A percentile compares a stretch with the other conserved stretches of the same genome.
phyloP scores from a whole-genome alignment of 2,888 invertebrate species.

The Anthophora plumipes region DNA sequence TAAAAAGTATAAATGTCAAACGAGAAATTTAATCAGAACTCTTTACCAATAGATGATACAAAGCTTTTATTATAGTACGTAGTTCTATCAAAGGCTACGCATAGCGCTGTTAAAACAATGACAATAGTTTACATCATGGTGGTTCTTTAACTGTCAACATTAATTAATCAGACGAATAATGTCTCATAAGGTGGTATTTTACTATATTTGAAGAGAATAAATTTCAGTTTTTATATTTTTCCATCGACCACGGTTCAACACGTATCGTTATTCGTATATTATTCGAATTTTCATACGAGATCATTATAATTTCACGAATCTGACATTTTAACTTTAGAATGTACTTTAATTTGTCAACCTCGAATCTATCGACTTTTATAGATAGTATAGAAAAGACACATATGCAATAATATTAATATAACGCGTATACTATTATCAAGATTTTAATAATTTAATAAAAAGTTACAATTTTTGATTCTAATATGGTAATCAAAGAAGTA shows the following conservation, averaged over 20 bases:
- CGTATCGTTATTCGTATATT: no score
- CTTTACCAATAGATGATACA: conserved; percentile 27
- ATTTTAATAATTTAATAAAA: not conserved
- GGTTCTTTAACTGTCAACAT: conserved; percentile 71
- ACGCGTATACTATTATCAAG: not conserved
- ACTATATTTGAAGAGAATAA: not conserved
- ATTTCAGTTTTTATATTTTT: not conserved
- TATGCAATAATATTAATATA: conserved; percentile 6
- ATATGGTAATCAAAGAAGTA: not conserved
- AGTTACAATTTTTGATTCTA: not conserved
- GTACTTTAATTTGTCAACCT: conserved; percentile 43
- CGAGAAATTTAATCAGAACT: not conserved
- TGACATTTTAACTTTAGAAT: conserved; percentile 37
- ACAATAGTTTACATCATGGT: conserved; percentile 72
- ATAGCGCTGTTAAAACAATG: conserved; percentile 26
- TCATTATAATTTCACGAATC: conserved; percentile 12
- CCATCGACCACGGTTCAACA: accelerated
- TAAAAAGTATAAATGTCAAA: not conserved
- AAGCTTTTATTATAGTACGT: not conserved
- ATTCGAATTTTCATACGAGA: not conserved
- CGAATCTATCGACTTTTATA: conserved; percentile 64
- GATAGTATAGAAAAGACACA: not conserved
- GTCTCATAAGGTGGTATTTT: conserved; percentile 72
- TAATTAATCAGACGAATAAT: conserved; percentile 72
- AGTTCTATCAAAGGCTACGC: conserved; percentile 10